Evolutionary conservation across 2,113 vertebrate species (phyloP).

Genomic region (mouse (Mus musculus)): GRCm39 chr7:99958001-99958500

Average conservation of each 20-base stretch:
- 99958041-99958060: neutral
- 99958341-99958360: neutral
- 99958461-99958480: neutral
- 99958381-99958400: neutral
- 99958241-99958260: no score
- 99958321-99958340: neutral
- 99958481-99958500: neutral
- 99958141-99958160: neutral
- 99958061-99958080: neutral
- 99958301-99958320: no score
- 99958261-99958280: neutral
- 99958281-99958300: neutral
- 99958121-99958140: neutral
- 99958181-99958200: neutral
- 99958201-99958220: neutral
- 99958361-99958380: constrained; percentile 35
- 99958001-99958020: neutral
- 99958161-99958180: neutral
- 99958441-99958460: neutral
- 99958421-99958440: neutral
- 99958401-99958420: neutral
- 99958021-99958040: neutral
- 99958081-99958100: neutral
- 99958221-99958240: neutral
- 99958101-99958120: neutral